These are phyloP conservation scores for Axea sp. DNA, from an alignment of 2,888 invertebrate genomes.

Conservation along the genomic window DNA sequence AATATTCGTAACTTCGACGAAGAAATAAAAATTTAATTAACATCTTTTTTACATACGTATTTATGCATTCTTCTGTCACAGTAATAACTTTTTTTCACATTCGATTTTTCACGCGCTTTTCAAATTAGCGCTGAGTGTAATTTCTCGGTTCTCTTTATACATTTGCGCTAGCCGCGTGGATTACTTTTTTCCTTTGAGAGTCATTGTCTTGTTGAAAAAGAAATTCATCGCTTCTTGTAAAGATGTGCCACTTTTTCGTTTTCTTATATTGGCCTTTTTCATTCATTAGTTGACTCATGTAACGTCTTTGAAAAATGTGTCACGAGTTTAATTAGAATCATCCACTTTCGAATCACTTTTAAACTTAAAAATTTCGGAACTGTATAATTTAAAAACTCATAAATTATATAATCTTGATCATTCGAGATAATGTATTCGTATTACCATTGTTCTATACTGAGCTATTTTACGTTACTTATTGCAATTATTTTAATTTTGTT, in stretches of 20 bases:
- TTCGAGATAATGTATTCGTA: too few relatives aligned
- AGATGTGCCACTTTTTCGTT: constrained; percentile 14
- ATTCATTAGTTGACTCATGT: constrained; percentile 36
- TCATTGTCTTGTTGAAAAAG: constrained; percentile 40
- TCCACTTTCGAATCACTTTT: too few relatives aligned
- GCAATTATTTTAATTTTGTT: constrained; percentile 16
- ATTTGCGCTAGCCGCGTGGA: constrained; percentile 42
- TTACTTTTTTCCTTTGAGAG: constrained; percentile 49
- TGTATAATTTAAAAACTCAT: too few relatives aligned
- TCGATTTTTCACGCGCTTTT: constrained; percentile 29
- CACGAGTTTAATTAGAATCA: constrained; percentile 31
- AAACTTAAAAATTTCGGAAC: too few relatives aligned
- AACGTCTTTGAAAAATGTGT: constrained; percentile 19
- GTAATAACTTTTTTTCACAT: constrained; percentile 41
- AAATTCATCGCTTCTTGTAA: constrained; percentile 5
- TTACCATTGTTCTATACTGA: too few relatives aligned
- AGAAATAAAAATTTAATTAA: constrained; percentile 11
- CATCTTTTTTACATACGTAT: constrained; percentile 5
- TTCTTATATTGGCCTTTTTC: constrained; percentile 35
- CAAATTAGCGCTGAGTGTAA: constrained; percentile 46
- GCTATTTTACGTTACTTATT: constrained; percentile 3
- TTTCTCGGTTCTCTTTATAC: constrained; percentile 41
- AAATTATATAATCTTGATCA: too few relatives aligned
- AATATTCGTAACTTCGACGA: neutral
- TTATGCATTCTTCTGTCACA: constrained; percentile 7